phyloP scores from a whole-genome alignment of 2,888 invertebrate genomes.

The Cephus sareptanus region DNA sequence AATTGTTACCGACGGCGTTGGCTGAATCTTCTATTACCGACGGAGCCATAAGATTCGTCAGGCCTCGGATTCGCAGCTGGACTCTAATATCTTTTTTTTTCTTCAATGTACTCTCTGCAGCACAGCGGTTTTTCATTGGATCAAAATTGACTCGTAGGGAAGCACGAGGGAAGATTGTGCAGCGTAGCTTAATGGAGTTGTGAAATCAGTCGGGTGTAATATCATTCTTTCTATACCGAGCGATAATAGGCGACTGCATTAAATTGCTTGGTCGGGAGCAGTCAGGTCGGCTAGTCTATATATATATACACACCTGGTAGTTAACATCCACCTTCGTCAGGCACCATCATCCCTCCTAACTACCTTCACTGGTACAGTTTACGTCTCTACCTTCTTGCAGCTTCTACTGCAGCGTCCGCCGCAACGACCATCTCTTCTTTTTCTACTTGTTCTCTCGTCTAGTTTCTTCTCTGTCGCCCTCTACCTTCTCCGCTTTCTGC shows the following conservation, averaged over 20 bases:
- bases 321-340: slow-evolving; percentile 3
- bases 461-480: neutral
- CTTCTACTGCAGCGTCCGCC: slow-evolving; percentile 8
- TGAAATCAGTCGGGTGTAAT: neutral
- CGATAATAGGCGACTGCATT: slow-evolving; percentile 4
- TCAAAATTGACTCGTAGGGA: neutral
- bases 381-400: slow-evolving; percentile 28
- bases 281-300: neutral
- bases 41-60: neutral
- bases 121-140: neutral
- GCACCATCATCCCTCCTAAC: neutral
- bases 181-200: neutral
- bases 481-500: neutral
- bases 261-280: neutral
- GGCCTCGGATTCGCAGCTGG: neutral
- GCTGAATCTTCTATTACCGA: neutral
- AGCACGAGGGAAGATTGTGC: neutral
- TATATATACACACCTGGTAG: neutral
- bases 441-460: neutral
- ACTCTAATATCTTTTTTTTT: neutral
- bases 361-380: neutral
- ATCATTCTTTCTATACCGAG: neutral
- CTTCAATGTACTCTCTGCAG: neutral
- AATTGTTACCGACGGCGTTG: neutral
- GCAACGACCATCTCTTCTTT: slow-evolving; percentile 15